A percentile compares a stretch with the other conserved stretches of the same genome.
Evolutionary conservation across 53 echinoderm and acorn worm species (phyloP).

Genomic region (Paelopatides confundens): DNA sequence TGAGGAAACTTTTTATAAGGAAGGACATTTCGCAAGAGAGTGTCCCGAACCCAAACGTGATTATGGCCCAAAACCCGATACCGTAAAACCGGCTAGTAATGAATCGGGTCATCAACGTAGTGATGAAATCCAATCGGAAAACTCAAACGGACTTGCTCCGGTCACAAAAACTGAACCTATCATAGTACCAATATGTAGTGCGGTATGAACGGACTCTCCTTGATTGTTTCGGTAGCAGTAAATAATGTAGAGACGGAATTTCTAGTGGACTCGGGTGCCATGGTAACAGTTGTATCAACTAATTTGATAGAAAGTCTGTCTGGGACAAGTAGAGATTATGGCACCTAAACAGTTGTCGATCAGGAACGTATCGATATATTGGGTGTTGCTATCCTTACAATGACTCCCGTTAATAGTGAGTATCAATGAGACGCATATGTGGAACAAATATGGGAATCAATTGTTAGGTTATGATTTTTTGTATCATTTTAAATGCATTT

Average conservation of each 20-base stretch:
- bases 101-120: background rate
- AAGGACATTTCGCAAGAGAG: conserved; percentile 35
- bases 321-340: background rate
- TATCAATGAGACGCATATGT: conserved; percentile 4
- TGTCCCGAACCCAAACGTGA: conserved; percentile 9
- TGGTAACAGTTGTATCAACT: conserved; percentile 54
- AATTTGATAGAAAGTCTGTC: background rate
- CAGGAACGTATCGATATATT: background rate
- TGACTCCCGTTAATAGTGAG: background rate
- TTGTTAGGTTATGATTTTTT: conserved; percentile 27
- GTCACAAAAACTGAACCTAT: conserved; percentile 22
- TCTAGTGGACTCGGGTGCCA: conserved; percentile 47
- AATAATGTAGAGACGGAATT: conserved; percentile 23
- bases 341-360: background rate
- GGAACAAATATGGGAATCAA: background rate
- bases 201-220: conserved; percentile 26
- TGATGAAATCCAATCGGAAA: conserved; percentile 23
- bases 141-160: conserved; percentile 53
- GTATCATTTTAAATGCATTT: background rate
- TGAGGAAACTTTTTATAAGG: background rate
- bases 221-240: conserved; percentile 2
- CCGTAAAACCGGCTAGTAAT: background rate
- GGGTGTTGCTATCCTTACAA: background rate
- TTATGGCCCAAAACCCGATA: background rate
- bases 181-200: background rate